phyloP scores from a whole-genome alignment of 2,888 invertebrate genomes.

The Xestia c-nigrum region DNA sequence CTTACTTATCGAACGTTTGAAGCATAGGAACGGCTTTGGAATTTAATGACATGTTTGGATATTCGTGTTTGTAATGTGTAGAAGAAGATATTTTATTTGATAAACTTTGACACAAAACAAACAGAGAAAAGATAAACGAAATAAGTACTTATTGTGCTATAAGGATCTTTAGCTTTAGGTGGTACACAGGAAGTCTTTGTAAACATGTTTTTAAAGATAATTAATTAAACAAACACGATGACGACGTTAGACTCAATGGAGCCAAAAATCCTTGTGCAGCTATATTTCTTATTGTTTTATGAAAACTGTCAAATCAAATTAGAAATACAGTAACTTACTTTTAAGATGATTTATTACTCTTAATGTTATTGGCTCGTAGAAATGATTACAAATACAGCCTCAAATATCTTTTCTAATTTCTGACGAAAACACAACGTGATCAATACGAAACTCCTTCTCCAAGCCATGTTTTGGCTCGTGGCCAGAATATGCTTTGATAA shows the following conservation, averaged over 20 bases:
- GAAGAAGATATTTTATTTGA: not conserved
- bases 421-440: constrained; percentile 36
- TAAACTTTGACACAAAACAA: not conserved
- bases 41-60: constrained; percentile 28
- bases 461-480: constrained; percentile 47
- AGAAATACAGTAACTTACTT: not conserved
- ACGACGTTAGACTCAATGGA: not conserved
- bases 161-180: not conserved
- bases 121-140: not conserved
- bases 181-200: not conserved
- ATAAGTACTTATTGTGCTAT: not conserved
- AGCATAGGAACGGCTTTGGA: constrained; percentile 12
- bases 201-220: not conserved
- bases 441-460: constrained; percentile 47
- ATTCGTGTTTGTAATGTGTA: not conserved
- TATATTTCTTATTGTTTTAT: not conserved
- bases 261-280: not conserved
- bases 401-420: constrained; percentile 11
- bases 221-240: not conserved
- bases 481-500: constrained; percentile 53
- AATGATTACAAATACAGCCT: not conserved
- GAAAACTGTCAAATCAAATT: not conserved
- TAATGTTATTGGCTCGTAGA: not conserved
- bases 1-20: constrained; percentile 30
- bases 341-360: not conserved